Conservation (phyloP, 2,797 vertebrate genomes). For the Amblyraja radiata region DNA sequence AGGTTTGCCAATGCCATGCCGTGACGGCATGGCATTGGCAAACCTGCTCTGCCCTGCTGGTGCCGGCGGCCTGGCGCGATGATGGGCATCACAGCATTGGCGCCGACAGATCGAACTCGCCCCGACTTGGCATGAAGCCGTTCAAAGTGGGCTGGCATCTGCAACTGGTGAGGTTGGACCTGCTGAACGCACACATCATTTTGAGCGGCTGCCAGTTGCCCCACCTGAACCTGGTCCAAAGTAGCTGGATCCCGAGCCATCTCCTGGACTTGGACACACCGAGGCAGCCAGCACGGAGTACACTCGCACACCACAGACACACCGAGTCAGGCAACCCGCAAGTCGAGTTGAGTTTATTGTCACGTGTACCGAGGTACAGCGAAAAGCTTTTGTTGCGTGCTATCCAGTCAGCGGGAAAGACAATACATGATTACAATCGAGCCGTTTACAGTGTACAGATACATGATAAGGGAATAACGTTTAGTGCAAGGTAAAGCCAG, state of each 20-base stretch:
- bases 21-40: slow-evolving; percentile 42
- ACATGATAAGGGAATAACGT: too few species aligned
- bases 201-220: neutral
- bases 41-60: too few species aligned
- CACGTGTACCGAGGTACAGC: too few species aligned
- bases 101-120: neutral
- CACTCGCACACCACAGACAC: neutral
- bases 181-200: neutral
- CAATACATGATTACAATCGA: too few species aligned
- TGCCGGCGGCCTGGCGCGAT: neutral
- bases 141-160: neutral
- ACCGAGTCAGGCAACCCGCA: neutral
- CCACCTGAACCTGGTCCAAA: neutral
- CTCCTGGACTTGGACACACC: neutral
- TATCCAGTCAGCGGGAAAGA: too few species aligned
- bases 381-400: too few species aligned
- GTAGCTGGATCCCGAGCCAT: neutral
- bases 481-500: too few species aligned
- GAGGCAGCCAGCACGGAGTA: neutral
- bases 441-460: too few species aligned
- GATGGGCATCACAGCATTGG: neutral
- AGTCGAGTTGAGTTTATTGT: too few species aligned
- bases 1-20: slow-evolving; percentile 85
- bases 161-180: neutral
- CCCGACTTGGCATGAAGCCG: too few species aligned